Conservation (phyloP, 2,888 invertebrate species). For the Epirrhoe alternata region DNA sequence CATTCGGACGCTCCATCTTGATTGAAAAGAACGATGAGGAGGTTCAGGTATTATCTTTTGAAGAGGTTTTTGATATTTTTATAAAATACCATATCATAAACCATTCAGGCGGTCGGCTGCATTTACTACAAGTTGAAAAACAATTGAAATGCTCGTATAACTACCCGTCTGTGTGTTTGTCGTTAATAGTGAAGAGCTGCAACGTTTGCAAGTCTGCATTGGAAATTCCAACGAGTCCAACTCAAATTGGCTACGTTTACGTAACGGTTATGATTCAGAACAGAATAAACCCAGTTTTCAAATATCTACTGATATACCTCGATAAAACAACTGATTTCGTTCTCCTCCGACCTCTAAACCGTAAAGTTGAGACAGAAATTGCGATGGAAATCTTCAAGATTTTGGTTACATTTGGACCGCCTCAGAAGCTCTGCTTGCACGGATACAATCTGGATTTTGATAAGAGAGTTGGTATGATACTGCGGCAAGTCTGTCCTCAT, state of each 20-base stretch:
- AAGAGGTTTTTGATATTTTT: slow-evolving; percentile 27
- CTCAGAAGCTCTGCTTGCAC: slow-evolving; percentile 23
- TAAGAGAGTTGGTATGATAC: slow-evolving; percentile 6
- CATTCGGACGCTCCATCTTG: slow-evolving; percentile 14
- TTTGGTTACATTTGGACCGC: slow-evolving; percentile 31
- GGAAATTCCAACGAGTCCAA: neutral
- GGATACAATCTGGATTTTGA: slow-evolving; percentile 23
- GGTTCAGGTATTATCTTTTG: slow-evolving; percentile 23
- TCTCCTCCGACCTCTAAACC: slow-evolving; percentile 29
- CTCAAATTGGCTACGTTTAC: slow-evolving; percentile 17
- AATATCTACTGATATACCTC: slow-evolving; percentile 32
- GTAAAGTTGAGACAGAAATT: slow-evolving; percentile 29
- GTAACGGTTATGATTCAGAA: slow-evolving; percentile 26
- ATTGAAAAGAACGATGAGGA: slow-evolving; percentile 10
- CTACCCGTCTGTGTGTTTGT: slow-evolving; percentile 24
- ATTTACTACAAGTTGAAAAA: slow-evolving; percentile 7
- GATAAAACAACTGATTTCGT: slow-evolving; percentile 33
- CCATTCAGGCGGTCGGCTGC: slow-evolving; percentile 4
- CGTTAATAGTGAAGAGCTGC: slow-evolving; percentile 23
- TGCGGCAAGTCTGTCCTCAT: slow-evolving; percentile 26
- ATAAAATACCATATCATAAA: slow-evolving; percentile 20
- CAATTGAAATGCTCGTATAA: slow-evolving; percentile 1
- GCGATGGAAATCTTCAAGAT: slow-evolving; percentile 34
- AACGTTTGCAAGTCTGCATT: slow-evolving; percentile 25
- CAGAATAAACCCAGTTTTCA: neutral